Evolutionary conservation across 37 sponge, comb jelly and placozoan genomes (phyloP).

Genomic region (Agelas oroides): DNA sequence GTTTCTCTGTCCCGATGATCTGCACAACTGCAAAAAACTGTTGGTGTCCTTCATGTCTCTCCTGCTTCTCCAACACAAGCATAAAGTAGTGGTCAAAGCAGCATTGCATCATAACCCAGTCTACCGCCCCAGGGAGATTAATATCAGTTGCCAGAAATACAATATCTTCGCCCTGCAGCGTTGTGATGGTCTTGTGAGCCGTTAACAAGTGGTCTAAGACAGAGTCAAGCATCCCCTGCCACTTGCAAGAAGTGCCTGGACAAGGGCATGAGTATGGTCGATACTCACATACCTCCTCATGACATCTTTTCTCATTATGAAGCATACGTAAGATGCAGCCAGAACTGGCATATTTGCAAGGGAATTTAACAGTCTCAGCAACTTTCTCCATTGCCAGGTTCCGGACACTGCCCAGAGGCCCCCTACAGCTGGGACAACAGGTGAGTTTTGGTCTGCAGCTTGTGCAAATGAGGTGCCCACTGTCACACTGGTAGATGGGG

Average conservation of each 20-base stretch:
- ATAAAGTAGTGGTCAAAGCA: constrained; percentile 94
- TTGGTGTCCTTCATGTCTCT: constrained; percentile 86
- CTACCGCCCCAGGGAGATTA: constrained; percentile 92
- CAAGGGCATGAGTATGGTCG: constrained; percentile 96
- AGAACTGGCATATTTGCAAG: constrained; percentile 84
- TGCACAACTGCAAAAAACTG: constrained; percentile 98
- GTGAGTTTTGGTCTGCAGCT: constrained; percentile 88
- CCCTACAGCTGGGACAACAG: constrained; percentile 93
- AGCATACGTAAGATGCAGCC: constrained; percentile 85
- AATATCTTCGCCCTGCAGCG: constrained; percentile 94
- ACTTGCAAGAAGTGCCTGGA: constrained; percentile 95
- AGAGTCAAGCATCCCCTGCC: constrained; percentile 86
- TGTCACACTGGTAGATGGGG: constrained; percentile 94
- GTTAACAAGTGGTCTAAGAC: constrained; percentile 83
- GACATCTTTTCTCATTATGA: constrained; percentile 78
- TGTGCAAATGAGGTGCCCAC: constrained; percentile 94
- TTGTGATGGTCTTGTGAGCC: constrained; percentile 95
- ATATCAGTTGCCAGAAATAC: constrained; percentile 98
- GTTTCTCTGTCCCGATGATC: constrained; percentile 90
- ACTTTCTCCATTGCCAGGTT: constrained; percentile 99
- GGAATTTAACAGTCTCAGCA: constrained; percentile 86
- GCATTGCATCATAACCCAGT: constrained; percentile 99
- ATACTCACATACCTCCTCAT: constrained; percentile 92
- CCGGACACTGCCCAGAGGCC: constrained; percentile 83
- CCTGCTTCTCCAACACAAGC: constrained; percentile 97